phyloP scores from a whole-genome alignment of 92 coral and sea anemone genomes.

The Zoanthus sansibaricus region DNA sequence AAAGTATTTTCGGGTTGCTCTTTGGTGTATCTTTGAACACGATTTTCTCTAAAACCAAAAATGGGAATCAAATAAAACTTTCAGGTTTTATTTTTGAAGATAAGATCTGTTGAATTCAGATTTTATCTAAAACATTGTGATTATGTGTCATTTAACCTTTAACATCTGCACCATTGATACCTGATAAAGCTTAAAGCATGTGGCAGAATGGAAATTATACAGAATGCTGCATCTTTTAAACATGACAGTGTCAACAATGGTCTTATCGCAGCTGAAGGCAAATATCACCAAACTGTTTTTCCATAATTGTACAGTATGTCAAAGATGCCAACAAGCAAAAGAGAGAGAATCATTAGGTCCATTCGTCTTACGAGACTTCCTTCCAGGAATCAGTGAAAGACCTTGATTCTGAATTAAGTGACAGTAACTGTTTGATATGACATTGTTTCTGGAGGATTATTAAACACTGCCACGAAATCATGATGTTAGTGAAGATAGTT shows the following conservation, averaged over 20 bases:
- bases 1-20: no score
- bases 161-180: background rate
- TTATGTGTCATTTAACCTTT: no score
- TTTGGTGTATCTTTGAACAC: no score
- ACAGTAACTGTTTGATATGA: background rate
- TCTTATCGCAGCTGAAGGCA: background rate
- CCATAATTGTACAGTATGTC: background rate
- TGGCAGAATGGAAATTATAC: background rate
- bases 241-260: background rate
- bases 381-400: background rate
- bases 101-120: no score
- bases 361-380: slow-evolving; percentile 18
- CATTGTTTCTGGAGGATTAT: background rate
- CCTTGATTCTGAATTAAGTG: background rate
- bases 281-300: background rate
- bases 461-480: background rate
- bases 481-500: background rate
- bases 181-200: background rate
- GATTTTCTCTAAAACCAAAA: no score
- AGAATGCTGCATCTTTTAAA: background rate
- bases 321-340: no score
- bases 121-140: no score
- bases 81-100: no score
- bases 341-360: no score
- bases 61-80: no score